phyloP scores from a whole-genome alignment of 37 sponge, comb jelly and placozoan species.

The Aphrocallistes beatrix region DNA sequence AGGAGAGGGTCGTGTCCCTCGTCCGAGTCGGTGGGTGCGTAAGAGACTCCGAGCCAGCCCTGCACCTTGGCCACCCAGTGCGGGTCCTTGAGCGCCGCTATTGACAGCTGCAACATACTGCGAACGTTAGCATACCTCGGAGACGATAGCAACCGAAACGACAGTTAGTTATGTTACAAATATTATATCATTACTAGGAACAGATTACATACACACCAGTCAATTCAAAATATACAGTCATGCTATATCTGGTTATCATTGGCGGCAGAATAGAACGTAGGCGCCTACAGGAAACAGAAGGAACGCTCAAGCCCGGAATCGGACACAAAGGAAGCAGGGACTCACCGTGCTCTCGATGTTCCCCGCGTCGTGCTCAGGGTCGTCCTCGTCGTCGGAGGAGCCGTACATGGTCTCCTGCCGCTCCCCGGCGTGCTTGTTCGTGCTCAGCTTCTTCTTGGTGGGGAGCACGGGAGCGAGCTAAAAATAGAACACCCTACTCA shows the following conservation, averaged over 20 bases:
- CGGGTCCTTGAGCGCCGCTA: neutral
- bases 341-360: neutral
- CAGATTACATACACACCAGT: neutral
- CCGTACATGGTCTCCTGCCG: neutral
- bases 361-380: neutral
- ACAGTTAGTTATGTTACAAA: neutral
- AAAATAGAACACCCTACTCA: too few species aligned
- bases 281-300: neutral
- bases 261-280: neutral
- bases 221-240: neutral
- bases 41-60: neutral
- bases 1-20: neutral
- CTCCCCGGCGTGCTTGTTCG: neutral
- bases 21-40: neutral
- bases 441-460: neutral
- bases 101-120: neutral
- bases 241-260: neutral
- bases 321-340: neutral
- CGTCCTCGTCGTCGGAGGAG: slow-evolving; percentile 15
- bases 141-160: too few species aligned
- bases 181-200: neutral
- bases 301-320: neutral
- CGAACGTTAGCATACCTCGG: too few species aligned
- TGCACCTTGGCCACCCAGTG: neutral
- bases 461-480: neutral